Evolutionary conservation across 2,113 vertebrate genomes (phyloP).

Genomic region (Lepisosteus osseus): DNA sequence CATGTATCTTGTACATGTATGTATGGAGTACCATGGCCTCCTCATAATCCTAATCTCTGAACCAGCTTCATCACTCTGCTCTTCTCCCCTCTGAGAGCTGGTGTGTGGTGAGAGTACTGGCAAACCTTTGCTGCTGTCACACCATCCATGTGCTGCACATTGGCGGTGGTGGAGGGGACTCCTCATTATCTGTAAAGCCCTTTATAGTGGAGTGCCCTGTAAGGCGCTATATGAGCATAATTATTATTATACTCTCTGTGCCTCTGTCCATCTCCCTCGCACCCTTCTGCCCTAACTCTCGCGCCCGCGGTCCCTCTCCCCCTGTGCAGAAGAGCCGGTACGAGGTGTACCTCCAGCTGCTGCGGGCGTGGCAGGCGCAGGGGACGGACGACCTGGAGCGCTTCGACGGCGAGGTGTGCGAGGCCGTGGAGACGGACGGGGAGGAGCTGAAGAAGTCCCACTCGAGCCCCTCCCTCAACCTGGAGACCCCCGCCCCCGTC

Average conservation of each 20-base stretch:
- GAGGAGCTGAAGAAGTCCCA: constrained; percentile 73
- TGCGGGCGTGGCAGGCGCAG: constrained; percentile 62
- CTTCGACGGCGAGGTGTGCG: constrained; percentile 64
- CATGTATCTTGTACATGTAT: background rate
- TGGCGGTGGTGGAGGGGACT: too few relatives aligned
- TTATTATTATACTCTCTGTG: background rate
- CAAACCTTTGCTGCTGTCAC: too few relatives aligned
- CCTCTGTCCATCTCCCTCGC: background rate
- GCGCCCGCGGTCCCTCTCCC: background rate
- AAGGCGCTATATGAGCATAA: too few relatives aligned
- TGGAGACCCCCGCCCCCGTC: constrained; percentile 54
- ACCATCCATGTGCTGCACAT: too few relatives aligned
- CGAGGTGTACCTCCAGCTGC: constrained; percentile 71
- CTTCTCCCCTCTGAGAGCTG: too few relatives aligned
- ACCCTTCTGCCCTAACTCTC: background rate
- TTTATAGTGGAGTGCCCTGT: too few relatives aligned
- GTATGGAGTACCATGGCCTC: background rate
- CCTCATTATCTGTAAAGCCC: too few relatives aligned
- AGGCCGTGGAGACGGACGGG: constrained; percentile 14
- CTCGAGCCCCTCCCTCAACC: constrained; percentile 82
- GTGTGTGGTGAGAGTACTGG: too few relatives aligned
- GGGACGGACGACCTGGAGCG: constrained; percentile 43
- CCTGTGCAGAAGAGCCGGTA: constrained; percentile 72
- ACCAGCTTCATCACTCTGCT: too few relatives aligned
- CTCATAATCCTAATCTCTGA: too few relatives aligned